phyloP scores from a whole-genome alignment of 2,888 invertebrate genomes.

The Pseudococcus viburni region DNA sequence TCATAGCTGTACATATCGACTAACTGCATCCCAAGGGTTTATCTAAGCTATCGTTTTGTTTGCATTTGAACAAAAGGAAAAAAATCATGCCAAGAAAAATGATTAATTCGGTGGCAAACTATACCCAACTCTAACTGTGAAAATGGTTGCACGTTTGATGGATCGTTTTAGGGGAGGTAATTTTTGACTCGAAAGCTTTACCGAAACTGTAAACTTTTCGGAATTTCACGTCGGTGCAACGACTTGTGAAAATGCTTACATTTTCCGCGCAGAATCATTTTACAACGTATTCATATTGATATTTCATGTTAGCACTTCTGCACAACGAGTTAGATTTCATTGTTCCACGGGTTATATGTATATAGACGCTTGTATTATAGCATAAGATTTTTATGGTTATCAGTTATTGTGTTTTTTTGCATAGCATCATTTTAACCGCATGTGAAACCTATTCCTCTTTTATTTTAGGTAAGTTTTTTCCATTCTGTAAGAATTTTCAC shows the following conservation, averaged over 20 bases:
- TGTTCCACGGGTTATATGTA: slow-evolving; percentile 51
- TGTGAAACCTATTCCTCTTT: slow-evolving; percentile 41
- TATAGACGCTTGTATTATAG: slow-evolving; percentile 61
- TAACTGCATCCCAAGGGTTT: neutral
- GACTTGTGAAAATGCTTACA: slow-evolving; percentile 48
- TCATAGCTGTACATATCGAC: neutral
- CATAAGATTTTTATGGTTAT: slow-evolving; percentile 56
- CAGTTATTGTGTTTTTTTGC: slow-evolving; percentile 44
- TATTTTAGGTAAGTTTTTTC: slow-evolving; percentile 44
- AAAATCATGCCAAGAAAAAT: slow-evolving; percentile 29
- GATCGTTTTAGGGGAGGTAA: slow-evolving; percentile 21
- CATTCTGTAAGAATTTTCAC: neutral
- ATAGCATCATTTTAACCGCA: slow-evolving; percentile 29
- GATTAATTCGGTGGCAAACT: neutral
- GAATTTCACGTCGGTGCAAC: slow-evolving; percentile 45
- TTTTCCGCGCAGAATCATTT: slow-evolving; percentile 64
- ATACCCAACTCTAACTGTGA: neutral
- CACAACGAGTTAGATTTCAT: slow-evolving; percentile 58
- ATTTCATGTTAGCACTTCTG: slow-evolving; percentile 59
- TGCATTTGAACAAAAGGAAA: neutral
- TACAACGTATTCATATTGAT: slow-evolving; percentile 60
- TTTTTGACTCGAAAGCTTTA: neutral
- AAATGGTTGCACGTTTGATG: neutral
- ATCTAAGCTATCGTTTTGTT: neutral
- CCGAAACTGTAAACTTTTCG: neutral